Base-by-base conservation (phyloP, 1,140 invertebrate genomes). In the Bombus ignitus region DNA sequence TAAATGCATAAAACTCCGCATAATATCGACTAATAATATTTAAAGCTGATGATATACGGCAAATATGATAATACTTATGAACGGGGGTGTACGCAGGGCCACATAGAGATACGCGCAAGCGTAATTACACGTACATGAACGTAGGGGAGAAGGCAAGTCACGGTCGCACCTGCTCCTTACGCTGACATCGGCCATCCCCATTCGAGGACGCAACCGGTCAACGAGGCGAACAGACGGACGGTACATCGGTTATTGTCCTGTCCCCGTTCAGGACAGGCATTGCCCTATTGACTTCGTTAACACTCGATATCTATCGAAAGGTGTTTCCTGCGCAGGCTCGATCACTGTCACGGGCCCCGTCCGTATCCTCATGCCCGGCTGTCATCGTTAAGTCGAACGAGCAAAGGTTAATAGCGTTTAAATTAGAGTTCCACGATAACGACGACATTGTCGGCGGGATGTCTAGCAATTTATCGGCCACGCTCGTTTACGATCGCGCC, bases 101-200 rank as follows among this genome's bases (percentile, higher is more conserved):
- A 5, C 28, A 1, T 62, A 25, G 66, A 81, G 83, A 79, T 79
- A 84, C 80, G 74, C 72, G 73, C 77, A 79, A 25, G 68, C 83
- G 84, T 86, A 91, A 91, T 91, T 91, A 88, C 87, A 89, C 91
- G 78, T 89, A 88, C 89, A 81, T 82, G 82, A 72, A 86, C 90
- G 10, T 53, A 87, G 81, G 87, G 86, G 81, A 91, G 91, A 93
- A 92, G 91, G 91, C 93, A 91, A 94, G 94, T 94, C 93, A 94
- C 89, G 89, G 83, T 90, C 87, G 93, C 93, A 94, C 94, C 94
- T 94, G 94, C 92, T 87, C 84, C 83, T 65, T 87, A 47, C 72
- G 88, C 86, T 87, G 90, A 91, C 91, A 90, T 89, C 91, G 91
- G 89, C 75, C 88, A 83, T 91, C 82, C 85, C n/a, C 72, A 91